Conservation (phyloP, 2,888 invertebrate species). For the Tinea semifulvella region DNA sequence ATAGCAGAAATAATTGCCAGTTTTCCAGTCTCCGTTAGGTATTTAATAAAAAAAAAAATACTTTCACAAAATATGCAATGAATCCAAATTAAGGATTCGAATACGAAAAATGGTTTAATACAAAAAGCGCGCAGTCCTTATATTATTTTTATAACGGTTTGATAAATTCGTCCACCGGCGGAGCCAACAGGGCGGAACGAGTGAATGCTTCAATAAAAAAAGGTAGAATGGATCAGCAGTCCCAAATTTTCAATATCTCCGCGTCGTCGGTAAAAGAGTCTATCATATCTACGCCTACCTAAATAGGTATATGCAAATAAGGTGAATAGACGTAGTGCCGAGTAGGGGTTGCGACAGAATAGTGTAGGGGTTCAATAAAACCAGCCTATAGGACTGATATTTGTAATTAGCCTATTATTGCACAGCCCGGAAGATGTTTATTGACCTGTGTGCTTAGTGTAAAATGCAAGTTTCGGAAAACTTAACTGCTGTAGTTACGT, state of each 20-base stretch:
- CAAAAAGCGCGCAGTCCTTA: conserved; percentile 1
- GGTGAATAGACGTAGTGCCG: too few species aligned
- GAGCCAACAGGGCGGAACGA: conserved; percentile 53
- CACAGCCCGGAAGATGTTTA: too few species aligned
- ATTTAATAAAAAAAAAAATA: not conserved
- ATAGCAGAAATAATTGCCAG: too few species aligned
- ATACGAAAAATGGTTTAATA: conserved; percentile 6
- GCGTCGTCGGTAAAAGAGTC: conserved; percentile 42
- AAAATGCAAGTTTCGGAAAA: too few species aligned
- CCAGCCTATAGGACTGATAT: too few species aligned
- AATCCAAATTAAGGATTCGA: conserved; percentile 1
- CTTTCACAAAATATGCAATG: conserved; percentile 6
- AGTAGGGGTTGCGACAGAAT: too few species aligned
- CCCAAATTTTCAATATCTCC: conserved; percentile 51
- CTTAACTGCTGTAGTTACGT: too few species aligned
- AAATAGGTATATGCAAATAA: too few species aligned
- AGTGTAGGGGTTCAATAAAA: too few species aligned
- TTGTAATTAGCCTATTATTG: too few species aligned
- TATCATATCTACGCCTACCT: conserved; percentile 1
- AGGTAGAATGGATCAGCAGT: conserved; percentile 40
- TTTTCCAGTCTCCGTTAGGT: too few species aligned
- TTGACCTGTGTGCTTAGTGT: too few species aligned
- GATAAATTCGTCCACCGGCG: conserved; percentile 41
- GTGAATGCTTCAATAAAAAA: conserved; percentile 51
- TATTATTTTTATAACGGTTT: conserved; percentile 24